Base-by-base conservation (phyloP, 1,140 invertebrate genomes). In the Drosophila mojavensis region DNA sequence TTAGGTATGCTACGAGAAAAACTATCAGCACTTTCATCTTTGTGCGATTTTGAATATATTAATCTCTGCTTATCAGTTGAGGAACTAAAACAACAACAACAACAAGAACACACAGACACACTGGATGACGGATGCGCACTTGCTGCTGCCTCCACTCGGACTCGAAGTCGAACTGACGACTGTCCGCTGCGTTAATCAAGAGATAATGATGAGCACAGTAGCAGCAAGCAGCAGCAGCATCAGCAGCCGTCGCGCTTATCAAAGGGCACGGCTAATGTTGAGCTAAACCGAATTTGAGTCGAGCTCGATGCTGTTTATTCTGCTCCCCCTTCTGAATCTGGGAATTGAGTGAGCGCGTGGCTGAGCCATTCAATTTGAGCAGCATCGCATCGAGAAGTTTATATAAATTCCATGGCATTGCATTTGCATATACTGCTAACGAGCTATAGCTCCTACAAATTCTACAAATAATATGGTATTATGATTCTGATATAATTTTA, bases 11-110 rank as follows among this genome's bases (percentile, higher is more conserved):
- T 33, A 66, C 65, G 55, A 58, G 69, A 36, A 80, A 4, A 13
- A 75, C 41, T 75, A 88, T 79, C 83, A 69, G 39, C 2, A 48
- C 11, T 53, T 75, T 89, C 83, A 88, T 88, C 76, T 71, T 77
- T 43, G 9, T 59, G 55, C 28, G 48, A 72, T 64, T 68, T 41
- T 39, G 48, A 41, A 15, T 55, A 28, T 55, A 28, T 17, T 47
- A 65, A 39, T 59, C 17, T 61, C 13, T 36, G 71, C 71, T 74
- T 75, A 75, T 75, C 73, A 75, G 68, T 45, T 65, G 39, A 43
- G 24, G 33, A 58, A n/a, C 28, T 5, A 48, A 26, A 41, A 17
- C 28, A 53, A 48, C 30, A 67, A 59, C 47, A 59, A 67, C 28
- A 53, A 59, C 15, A 15, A 10, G 5, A 15, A 47, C 43, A 17